Percentiles rank a stretch among this genome's conserved stretches.
phyloP scores from a whole-genome alignment of 2,113 vertebrate genomes.

The Prionailurus viverrinus region DNA sequence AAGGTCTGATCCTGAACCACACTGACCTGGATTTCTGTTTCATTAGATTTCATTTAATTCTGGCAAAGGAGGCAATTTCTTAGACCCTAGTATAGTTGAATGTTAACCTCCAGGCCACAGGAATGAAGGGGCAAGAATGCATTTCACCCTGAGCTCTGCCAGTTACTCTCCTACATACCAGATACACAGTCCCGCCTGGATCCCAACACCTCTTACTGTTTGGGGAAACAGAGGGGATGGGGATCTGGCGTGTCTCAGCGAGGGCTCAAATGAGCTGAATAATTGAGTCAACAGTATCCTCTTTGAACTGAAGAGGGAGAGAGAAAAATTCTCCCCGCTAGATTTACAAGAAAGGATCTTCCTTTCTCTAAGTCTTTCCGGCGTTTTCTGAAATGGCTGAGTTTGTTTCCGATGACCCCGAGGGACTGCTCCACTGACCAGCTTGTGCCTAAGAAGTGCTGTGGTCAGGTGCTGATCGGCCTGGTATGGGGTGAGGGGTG shows the following conservation, averaged over 20 bases:
- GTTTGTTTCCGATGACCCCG: not conserved
- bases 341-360: not conserved
- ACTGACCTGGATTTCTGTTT: slow-evolving; percentile 79
- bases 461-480: no score
- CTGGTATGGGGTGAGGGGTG: rapidly evolving
- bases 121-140: not conserved
- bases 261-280: slow-evolving; percentile 54
- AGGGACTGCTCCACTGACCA: not conserved
- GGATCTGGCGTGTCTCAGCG: not conserved
- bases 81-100: slow-evolving; percentile 56
- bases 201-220: slow-evolving; percentile 45
- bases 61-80: slow-evolving; percentile 72
- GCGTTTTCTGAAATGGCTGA: not conserved
- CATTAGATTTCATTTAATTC: slow-evolving; percentile 77
- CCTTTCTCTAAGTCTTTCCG: not conserved
- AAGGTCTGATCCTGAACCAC: slow-evolving; percentile 71
- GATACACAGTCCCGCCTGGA: not conserved
- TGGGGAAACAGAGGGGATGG: not conserved
- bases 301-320: not conserved
- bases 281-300: slow-evolving; percentile 44
- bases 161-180: not conserved
- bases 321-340: not conserved
- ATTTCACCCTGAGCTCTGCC: not conserved
- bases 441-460: not conserved
- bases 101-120: slow-evolving; percentile 64